phyloP scores from a whole-genome alignment of 1,140 invertebrate species.

The Neoseiulus cucumeris region DNA sequence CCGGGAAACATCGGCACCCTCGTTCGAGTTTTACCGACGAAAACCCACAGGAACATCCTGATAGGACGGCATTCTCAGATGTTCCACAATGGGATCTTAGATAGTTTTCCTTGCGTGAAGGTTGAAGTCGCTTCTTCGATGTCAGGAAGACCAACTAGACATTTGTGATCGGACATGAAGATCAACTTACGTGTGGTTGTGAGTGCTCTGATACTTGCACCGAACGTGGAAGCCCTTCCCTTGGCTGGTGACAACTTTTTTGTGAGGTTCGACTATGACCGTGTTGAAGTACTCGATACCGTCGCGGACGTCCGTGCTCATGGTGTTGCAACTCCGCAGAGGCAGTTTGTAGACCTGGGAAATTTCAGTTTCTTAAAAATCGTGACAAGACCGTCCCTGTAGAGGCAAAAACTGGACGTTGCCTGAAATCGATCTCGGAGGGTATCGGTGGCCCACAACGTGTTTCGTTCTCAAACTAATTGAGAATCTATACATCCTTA shows the following conservation, averaged over 20 bases:
- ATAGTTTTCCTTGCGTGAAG: too few species aligned
- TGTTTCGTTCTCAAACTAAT: too few species aligned
- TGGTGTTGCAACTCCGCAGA: constrained; percentile 68
- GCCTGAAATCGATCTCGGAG: too few species aligned
- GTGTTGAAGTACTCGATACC: constrained; percentile 77
- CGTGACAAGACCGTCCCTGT: not conserved
- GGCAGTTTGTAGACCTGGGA: constrained; percentile 44
- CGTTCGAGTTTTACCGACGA: too few species aligned
- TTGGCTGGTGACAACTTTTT: constrained; percentile 66
- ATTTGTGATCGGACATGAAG: not conserved
- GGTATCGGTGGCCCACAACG: too few species aligned
- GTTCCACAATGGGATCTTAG: too few species aligned
- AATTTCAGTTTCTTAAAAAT: not conserved
- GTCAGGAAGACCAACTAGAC: too few species aligned
- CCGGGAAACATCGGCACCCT: too few species aligned
- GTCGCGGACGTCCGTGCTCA: constrained; percentile 65
- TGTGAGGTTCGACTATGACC: constrained; percentile 67
- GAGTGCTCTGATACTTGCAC: constrained; percentile 47
- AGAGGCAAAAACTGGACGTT: not conserved
- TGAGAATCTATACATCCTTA: too few species aligned
- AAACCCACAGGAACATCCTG: too few species aligned
- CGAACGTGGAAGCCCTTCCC: constrained; percentile 65
- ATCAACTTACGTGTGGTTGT: not conserved
- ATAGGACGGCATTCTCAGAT: too few species aligned
- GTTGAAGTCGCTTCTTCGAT: too few species aligned